Percentiles rank a stretch among this genome's conserved stretches.
Conservation (phyloP, 2,797 vertebrate genomes). For the Mus caroli region DNA sequence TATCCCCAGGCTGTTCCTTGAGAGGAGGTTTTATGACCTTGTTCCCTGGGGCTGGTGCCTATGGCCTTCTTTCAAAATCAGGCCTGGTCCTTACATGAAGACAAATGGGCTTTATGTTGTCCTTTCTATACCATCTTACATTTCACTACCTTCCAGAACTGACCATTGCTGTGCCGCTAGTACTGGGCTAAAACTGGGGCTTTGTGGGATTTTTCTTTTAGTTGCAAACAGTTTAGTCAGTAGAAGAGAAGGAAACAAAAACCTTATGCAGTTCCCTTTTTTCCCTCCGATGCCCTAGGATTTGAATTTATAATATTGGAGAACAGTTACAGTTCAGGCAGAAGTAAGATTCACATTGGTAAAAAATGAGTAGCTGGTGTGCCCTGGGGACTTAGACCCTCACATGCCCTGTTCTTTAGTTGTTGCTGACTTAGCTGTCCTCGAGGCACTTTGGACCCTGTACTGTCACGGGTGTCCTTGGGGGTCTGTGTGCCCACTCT, state of each 20-base stretch:
- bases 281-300: background rate
- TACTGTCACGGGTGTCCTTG: background rate
- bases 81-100: background rate
- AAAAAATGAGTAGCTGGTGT: background rate
- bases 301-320: slow-evolving; percentile 49
- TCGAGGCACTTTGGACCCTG: background rate
- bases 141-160: background rate
- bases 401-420: background rate
- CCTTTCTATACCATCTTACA: background rate
- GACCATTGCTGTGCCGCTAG: background rate
- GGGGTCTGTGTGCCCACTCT: background rate
- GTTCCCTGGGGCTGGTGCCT: background rate
- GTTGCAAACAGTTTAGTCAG: background rate
- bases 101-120: background rate
- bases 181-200: background rate
- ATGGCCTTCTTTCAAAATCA: background rate
- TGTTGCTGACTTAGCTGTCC: background rate
- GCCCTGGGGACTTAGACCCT: background rate
- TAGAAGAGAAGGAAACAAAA: background rate
- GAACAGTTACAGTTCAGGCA: background rate
- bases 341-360: background rate
- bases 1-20: background rate
- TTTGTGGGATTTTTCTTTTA: slow-evolving; percentile 3
- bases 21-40: background rate
- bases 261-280: background rate